Percentiles rank a stretch among this genome's conserved stretches.
Conservation (phyloP, 2,113 vertebrate genomes). For the Alligator sinensis region DNA sequence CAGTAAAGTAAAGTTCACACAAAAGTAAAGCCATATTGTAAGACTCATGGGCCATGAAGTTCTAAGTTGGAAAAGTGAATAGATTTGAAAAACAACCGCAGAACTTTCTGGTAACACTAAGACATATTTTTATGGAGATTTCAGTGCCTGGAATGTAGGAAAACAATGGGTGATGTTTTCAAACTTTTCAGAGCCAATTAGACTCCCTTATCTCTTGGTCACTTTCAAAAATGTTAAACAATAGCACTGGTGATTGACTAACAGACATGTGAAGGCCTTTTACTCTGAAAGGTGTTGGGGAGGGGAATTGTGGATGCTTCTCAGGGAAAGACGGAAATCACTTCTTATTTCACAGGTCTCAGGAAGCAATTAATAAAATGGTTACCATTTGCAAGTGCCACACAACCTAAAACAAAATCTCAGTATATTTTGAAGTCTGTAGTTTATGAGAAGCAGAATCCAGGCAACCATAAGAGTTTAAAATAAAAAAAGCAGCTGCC, state of each 20-base stretch:
- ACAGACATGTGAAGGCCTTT: background rate
- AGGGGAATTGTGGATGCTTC: background rate
- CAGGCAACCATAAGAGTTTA: background rate
- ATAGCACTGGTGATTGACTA: background rate
- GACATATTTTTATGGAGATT: background rate
- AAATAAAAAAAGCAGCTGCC: background rate
- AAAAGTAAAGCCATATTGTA: background rate
- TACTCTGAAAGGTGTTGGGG: background rate
- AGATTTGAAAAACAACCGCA: background rate
- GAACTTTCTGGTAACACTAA: background rate
- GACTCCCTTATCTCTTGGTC: background rate
- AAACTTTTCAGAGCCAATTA: background rate
- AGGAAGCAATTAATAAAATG: background rate
- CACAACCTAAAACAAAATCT: constrained; percentile 12
- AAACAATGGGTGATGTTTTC: background rate
- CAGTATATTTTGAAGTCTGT: background rate
- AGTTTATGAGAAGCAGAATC: background rate
- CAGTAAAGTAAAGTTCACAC: background rate
- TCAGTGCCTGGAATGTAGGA: fast-evolving
- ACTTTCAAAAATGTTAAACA: background rate
- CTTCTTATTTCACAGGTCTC: background rate
- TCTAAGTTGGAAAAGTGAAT: background rate
- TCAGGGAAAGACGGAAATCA: background rate
- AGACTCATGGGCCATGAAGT: background rate
- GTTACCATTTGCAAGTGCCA: background rate